Evolutionary conservation across 2,888 invertebrate genomes (phyloP), one percentile per base, ranked within the genome.

Genomic region (Uloborus plumipes): DNA sequence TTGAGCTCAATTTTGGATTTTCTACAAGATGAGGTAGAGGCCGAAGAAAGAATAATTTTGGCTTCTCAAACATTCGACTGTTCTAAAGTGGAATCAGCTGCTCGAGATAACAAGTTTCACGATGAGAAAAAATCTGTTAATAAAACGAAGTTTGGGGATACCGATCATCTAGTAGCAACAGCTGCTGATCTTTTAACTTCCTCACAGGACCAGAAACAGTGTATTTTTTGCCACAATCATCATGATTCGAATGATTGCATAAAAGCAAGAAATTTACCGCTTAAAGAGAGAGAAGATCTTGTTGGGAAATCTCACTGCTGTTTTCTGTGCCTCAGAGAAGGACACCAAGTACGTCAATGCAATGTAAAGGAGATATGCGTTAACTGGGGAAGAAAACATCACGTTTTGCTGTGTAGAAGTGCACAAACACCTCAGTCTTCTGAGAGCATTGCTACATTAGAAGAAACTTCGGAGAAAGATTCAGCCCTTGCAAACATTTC

Each of bases 271-370:
- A 26, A 26, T 3, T n/a, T 26, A 26, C 26, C 26, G 26, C 26
- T 26, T 26, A 26, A 26, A 26, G 26, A 26, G 26, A 26, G 26
- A 26, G 26, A 26, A 26, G 2, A 3, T 3, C 26, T 26, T 3
- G 26, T 26, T 26, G 26, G 26, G 4, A 26, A 26, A 26, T 26
- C 26, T 14, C 61, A 61, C 6, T 62, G 62, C n/a, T 62, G 62
- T 62, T 62, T 62, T 31, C n/a, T 62, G 11, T 31, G 62, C n/a
- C 14, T 62, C 22, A 26, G 39, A 62, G 6, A 39, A 62, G 62
- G 62, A 4, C 62, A 62, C 39, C 62, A 62, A 31, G 39, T 62
- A 6, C 22, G 59, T 22, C 16, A 58, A 18, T 58, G 61, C n/a
- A 31, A 22, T 61, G 15, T 26, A 4, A 26, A 26, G 4, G 26